A percentile compares a stretch with the other conserved stretches of the same genome.
Evolutionary conservation across 1,140 invertebrate species (phyloP).

Genomic region (Phymastichus coffea): DNA sequence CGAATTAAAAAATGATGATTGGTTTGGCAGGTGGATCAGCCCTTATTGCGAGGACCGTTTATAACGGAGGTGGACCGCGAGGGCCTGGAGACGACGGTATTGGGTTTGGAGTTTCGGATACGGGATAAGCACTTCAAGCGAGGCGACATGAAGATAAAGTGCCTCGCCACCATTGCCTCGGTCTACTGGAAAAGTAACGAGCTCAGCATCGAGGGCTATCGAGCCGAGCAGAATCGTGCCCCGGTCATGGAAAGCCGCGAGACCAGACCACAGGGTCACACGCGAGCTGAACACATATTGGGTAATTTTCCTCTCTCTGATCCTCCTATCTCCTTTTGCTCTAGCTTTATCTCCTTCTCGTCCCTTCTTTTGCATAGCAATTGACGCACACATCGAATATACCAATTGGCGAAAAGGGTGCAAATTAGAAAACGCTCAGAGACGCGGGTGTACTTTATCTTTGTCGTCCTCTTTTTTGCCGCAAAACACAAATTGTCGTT

Average conservation of each 20-base stretch:
- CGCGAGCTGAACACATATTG: conserved; percentile 55
- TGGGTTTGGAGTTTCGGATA: conserved; percentile 68
- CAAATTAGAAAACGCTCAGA: too few relatives aligned
- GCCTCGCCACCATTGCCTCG: conserved; percentile 68
- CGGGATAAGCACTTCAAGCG: conserved; percentile 65
- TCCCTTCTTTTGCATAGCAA: too few relatives aligned
- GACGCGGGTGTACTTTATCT: too few relatives aligned
- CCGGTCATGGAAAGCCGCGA: conserved; percentile 66
- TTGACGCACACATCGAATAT: too few relatives aligned
- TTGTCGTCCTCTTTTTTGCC: too few relatives aligned
- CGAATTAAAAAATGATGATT: too few relatives aligned
- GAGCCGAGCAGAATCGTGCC: conserved; percentile 57
- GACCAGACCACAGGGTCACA: conserved; percentile 54
- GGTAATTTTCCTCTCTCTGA: too few relatives aligned
- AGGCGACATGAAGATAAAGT: conserved; percentile 74
- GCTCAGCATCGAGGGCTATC: conserved; percentile 69
- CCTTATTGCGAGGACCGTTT: conserved; percentile 58
- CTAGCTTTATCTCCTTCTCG: too few relatives aligned
- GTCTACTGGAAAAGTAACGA: conserved; percentile 74
- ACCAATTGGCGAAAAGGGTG: too few relatives aligned
- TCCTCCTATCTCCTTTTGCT: too few relatives aligned
- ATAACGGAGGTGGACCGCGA: conserved; percentile 58
- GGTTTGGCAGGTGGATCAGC: conserved; percentile 58
- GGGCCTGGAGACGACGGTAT: conserved; percentile 63
- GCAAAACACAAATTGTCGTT: too few relatives aligned